phyloP scores from a whole-genome alignment of 64 coral and sea anemone species.

The Montipora efflorescens region DNA sequence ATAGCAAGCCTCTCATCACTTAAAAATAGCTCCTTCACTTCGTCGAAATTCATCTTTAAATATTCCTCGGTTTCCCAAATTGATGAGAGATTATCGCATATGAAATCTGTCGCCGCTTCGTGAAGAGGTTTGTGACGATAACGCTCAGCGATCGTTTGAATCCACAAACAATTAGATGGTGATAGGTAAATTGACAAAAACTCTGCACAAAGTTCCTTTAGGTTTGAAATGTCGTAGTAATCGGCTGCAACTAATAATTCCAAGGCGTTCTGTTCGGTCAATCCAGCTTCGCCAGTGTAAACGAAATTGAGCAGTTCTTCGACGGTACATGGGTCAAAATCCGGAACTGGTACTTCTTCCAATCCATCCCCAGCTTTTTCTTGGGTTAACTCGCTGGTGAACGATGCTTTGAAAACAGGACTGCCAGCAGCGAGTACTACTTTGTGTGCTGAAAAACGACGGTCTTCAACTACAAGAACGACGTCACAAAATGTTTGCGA shows the following conservation, averaged over 20 bases:
- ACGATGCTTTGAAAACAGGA: slow-evolving; percentile 20
- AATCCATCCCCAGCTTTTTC: not conserved
- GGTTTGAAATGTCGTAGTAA: slow-evolving; percentile 8
- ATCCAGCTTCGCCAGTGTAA: slow-evolving; percentile 23
- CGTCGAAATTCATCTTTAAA: not conserved
- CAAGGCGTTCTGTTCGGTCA: not conserved
- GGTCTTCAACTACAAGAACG: not conserved
- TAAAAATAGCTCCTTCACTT: slow-evolving; percentile 3
- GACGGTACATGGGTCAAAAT: not conserved
- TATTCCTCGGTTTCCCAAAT: slow-evolving; percentile 34
- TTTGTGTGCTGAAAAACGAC: not conserved
- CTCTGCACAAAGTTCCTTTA: slow-evolving; percentile 41
- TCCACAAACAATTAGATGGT: slow-evolving; percentile 16
- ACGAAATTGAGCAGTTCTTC: slow-evolving; percentile 32
- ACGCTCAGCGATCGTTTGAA: slow-evolving; percentile 6
- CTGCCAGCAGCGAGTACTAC: slow-evolving; percentile 19
- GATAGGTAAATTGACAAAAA: slow-evolving; percentile 17
- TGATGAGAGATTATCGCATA: slow-evolving; percentile 1
- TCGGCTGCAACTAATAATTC: not conserved
- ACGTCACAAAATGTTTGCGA: slow-evolving; percentile 45
- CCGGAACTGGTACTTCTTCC: not conserved
- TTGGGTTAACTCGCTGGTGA: not conserved
- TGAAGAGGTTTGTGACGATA: not conserved
- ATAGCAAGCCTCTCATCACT: not conserved
- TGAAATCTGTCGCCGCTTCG: slow-evolving; percentile 25